Evolutionary conservation across 2,888 invertebrate species (phyloP).

Genomic region (Bruchidius siliquastri): DNA sequence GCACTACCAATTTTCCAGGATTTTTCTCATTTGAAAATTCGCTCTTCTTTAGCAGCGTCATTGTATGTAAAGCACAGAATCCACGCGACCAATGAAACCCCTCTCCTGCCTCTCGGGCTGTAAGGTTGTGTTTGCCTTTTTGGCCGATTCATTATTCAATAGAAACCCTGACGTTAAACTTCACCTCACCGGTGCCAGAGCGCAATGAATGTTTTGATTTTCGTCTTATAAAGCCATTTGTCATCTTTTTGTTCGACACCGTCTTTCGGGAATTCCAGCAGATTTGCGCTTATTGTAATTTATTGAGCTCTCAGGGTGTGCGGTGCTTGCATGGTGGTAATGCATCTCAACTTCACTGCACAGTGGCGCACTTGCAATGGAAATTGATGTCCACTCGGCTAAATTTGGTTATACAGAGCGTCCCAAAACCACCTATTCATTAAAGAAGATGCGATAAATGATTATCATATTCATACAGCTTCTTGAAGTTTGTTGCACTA

Average conservation of each 20-base stretch:
- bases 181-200: constrained; percentile 24
- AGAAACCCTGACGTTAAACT: constrained; percentile 31
- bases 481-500: too few species aligned
- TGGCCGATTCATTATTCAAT: constrained; percentile 21
- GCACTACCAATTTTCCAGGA: not conserved
- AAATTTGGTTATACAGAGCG: too few species aligned
- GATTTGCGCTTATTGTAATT: constrained; percentile 1
- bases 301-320: not conserved
- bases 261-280: constrained; percentile 13
- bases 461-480: too few species aligned
- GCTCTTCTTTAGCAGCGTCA: too few species aligned
- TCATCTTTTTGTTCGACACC: constrained; percentile 29
- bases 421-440: too few species aligned
- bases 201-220: constrained; percentile 36
- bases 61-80: too few species aligned
- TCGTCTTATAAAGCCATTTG: constrained; percentile 30
- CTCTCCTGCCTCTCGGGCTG: not conserved
- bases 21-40: not conserved
- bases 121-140: not conserved
- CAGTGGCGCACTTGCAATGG: not conserved
- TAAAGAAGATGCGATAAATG: too few species aligned
- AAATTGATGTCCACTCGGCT: not conserved
- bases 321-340: not conserved
- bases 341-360: not conserved
- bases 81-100: too few species aligned